Percentiles rank a stretch among this genome's conserved stretches.
Evolutionary conservation across 2,797 vertebrate genomes (phyloP).

Genomic region (Lithobates pipiens): DNA sequence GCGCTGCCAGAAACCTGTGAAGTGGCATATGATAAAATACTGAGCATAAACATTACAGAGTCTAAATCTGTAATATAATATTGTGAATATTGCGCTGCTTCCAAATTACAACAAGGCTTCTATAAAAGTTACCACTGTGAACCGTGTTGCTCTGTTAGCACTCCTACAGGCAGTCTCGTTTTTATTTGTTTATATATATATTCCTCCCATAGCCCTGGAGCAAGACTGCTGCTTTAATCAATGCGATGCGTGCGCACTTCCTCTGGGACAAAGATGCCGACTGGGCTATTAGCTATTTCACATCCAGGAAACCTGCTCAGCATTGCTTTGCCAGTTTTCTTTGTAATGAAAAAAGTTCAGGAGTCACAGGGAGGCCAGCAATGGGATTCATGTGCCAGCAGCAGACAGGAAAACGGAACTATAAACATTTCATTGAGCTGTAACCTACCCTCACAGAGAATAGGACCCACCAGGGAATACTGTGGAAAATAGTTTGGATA

Average conservation of each 20-base stretch:
- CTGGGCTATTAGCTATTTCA: constrained; percentile 53
- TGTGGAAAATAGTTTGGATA: constrained; percentile 50
- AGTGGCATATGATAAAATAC: not conserved
- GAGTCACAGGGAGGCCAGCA: constrained; percentile 55
- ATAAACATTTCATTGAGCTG: constrained; percentile 57
- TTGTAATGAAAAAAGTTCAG: constrained; percentile 59
- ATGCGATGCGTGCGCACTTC: constrained; percentile 38
- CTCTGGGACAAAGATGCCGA: constrained; percentile 48
- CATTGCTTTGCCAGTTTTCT: constrained; percentile 37
- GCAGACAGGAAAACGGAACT: constrained; percentile 60
- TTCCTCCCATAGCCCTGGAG: constrained; percentile 39
- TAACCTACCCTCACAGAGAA: constrained; percentile 53
- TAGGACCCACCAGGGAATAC: constrained; percentile 49
- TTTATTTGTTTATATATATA: constrained; percentile 52
- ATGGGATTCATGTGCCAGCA: constrained; percentile 53
- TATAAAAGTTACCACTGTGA: constrained; percentile 23
- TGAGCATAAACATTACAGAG: not conserved
- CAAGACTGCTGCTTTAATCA: constrained; percentile 42
- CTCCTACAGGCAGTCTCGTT: constrained; percentile 27
- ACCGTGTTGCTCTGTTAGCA: not conserved
- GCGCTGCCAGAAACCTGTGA: not conserved
- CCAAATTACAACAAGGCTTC: constrained; percentile 3
- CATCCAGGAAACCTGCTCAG: constrained; percentile 51
- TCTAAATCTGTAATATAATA: constrained; percentile 8
- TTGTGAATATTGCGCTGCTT: constrained; percentile 26